A percentile compares a stretch with the other conserved stretches of the same genome.
These are phyloP conservation scores for chimpanzee (Pan troglodytes) DNA, from an alignment of 2,113 vertebrate genomes.

Conservation along the genomic window DNA sequence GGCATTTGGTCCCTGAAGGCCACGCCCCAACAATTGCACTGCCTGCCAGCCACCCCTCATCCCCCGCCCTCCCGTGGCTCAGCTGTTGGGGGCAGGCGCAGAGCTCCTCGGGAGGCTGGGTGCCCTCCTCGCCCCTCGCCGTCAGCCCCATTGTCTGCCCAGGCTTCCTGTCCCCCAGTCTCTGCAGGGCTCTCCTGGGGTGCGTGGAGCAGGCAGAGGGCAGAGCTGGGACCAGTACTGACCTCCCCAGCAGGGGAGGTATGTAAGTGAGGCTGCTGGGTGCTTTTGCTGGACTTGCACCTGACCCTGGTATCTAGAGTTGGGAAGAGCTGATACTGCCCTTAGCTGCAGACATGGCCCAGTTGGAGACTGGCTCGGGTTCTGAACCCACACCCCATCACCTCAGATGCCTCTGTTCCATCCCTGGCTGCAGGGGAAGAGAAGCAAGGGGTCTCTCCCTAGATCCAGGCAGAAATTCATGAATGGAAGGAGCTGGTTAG, in stretches of 20 bases:
- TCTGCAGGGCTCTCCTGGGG: neutral
- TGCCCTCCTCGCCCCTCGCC: accelerated
- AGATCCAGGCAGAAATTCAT: neutral
- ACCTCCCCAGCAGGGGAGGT: neutral
- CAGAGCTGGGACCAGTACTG: neutral
- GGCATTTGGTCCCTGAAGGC: too few species aligned
- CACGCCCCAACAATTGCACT: too few species aligned
- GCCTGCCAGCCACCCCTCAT: accelerated
- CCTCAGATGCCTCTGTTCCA: neutral
- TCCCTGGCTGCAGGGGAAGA: neutral
- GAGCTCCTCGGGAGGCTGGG: neutral
- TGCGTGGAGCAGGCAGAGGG: accelerated
- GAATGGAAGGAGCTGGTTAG: too few species aligned
- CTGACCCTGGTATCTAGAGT: neutral
- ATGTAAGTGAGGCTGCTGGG: neutral
- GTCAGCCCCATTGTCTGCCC: accelerated
- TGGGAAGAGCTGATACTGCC: neutral
- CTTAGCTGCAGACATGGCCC: neutral
- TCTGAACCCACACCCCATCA: neutral
- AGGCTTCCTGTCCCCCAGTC: neutral
- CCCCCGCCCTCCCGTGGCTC: neutral
- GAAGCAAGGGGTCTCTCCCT: neutral
- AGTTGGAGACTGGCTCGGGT: neutral
- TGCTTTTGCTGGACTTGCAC: neutral
- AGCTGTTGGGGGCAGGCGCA: neutral